Evolutionary conservation across 2,797 vertebrate species (phyloP), one percentile per base, ranked within the genome.

Genomic region (Anguilla anguilla): DNA sequence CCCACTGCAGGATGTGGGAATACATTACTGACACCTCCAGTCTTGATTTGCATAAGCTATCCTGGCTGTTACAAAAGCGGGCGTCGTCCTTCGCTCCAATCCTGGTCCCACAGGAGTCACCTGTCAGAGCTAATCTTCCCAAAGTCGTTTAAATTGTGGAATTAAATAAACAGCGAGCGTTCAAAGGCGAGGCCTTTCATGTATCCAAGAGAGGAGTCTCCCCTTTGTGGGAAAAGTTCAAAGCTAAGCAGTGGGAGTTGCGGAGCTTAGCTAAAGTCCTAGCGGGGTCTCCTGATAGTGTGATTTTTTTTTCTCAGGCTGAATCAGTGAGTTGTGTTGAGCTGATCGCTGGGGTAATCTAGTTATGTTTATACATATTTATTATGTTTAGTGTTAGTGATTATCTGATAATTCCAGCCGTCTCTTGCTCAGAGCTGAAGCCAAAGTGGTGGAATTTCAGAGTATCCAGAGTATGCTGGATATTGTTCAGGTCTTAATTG

Each of bases 31-130:
- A 88, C 81, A 87, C 87, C 77, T 88, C 85, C 51, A 57, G 84
- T 83, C 84, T 77, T 17, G 69, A 93, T 92, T 91, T 90, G 91
- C 91, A 92, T 91, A 93, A 92, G 90, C 89, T 90, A 88, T 90
- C 86, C 89, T 88, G 87, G 35, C 39, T 86, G 85, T 90, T 91
- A 90, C 89, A 88, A 89, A 88, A 88, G 83, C 87, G 88, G 74
- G 77, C 81, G 64, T 61, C 84, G 74, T 79, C 57, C 67, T 89
- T 84, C 64, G 85, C 82, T 90, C 77, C 87, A 61, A 83, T 89
- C 39, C 49, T 19, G 88, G 87, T 88, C 88, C 89, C 86, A 49
- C 55, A 31, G 31, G 86, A 85, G 74, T 90, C 89, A 92, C 91
- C 91, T 91, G 89, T 90, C 91, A 88, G 88, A 77, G 87, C 87